Base-by-base conservation (phyloP, 2,888 invertebrate species). In the Dryadula phaetusa region DNA sequence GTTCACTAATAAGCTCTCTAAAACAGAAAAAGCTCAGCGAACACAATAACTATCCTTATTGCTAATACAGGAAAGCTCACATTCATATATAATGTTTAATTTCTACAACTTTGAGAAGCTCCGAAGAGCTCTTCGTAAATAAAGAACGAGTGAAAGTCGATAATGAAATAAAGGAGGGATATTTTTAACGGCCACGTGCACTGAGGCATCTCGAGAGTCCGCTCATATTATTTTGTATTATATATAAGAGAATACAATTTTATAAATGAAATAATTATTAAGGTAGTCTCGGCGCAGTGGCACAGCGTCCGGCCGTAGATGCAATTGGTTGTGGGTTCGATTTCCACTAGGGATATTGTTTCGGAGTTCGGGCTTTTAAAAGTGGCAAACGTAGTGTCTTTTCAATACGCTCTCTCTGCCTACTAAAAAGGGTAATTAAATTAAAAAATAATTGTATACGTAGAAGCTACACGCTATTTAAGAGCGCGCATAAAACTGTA, bases 401-500 rank as follows among this genome's bases (percentile, higher is more conserved):
- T n/a, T n/a, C n/a, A n/a, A n/a, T n/a, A n/a, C n/a, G n/a, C n/a
- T n/a, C n/a, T n/a, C n/a, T n/a, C n/a, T n/a, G n/a, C n/a, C n/a
- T n/a, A n/a, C n/a, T n/a, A n/a, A n/a, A n/a, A n/a, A n/a, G n/a
- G n/a, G n/a, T 37, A 37, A 12, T 12, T 37, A 37, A 37, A 37
- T 37, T 16, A 32, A 32, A 6, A 42, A 18, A 60, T 44, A 56
- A 34, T 44, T 56, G 70, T 32, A 32, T 8, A 8, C 1, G 32
- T 73, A 70, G 73, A 70, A 66, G 74, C 76, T 73, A 77, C 76
- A 76, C 74, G 70, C 76, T 71, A 75, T 74, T 68, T 54, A 64
- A 56, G 61, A 60, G 71, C 73, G 76, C 77, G 73, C 80, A 79
- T 80, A 76, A 79, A 80, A 75, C 76, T 77, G 77, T 76, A 77